phyloP scores from a whole-genome alignment of 2,888 invertebrate genomes.

The Volucella bombylans region DNA sequence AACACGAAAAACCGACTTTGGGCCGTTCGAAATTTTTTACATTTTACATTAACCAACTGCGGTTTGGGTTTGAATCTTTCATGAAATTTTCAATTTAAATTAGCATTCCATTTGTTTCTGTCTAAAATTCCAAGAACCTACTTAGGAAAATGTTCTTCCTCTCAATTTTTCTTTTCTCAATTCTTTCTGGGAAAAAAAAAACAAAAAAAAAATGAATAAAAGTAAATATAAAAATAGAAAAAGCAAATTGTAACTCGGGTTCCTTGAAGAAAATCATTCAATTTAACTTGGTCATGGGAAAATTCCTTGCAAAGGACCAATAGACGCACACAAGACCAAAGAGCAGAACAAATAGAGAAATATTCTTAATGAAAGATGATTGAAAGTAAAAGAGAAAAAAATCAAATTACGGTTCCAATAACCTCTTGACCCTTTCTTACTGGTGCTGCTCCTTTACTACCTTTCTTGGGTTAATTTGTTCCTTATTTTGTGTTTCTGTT shows the following conservation, averaged over 20 bases:
- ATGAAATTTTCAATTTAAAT: too few relatives aligned
- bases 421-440: conserved; percentile 15
- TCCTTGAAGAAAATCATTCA: neutral
- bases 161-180: too few relatives aligned
- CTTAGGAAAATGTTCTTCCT: too few relatives aligned
- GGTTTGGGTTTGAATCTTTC: too few relatives aligned
- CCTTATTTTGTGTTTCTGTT: neutral
- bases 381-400: conserved; percentile 1
- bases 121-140: too few relatives aligned
- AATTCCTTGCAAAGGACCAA: conserved; percentile 17
- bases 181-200: too few relatives aligned
- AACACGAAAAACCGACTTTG: too few relatives aligned
- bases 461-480: neutral
- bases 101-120: too few relatives aligned
- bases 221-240: too few relatives aligned
- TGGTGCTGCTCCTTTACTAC: conserved; percentile 6
- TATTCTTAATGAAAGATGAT: conserved; percentile 19
- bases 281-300: conserved; percentile 4
- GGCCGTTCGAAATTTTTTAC: too few relatives aligned
- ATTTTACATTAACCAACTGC: too few relatives aligned
- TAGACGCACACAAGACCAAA: neutral
- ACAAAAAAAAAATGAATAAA: too few relatives aligned
- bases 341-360: neutral
- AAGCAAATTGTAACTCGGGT: conserved; percentile 14
- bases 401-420: conserved; percentile 22